Evolutionary conservation across 1,140 invertebrate species (phyloP), one percentile per base, ranked within the genome.

Genomic region (Meteorus sp.): DNA sequence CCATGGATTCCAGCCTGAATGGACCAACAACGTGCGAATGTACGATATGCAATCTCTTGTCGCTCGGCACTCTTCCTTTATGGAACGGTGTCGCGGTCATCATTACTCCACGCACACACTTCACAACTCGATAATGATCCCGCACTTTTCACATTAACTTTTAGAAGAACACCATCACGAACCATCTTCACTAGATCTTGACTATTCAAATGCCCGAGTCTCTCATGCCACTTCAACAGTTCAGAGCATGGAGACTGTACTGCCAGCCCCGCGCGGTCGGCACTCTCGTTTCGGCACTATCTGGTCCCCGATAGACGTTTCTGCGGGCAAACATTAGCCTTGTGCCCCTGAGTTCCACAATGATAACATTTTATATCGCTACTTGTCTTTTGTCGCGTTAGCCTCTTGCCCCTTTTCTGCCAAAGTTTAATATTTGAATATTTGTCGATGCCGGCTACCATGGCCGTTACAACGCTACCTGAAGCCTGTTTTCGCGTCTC

Each of bases 1-100:
- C 51, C 8, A 47, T 47, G 5, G 59, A 63, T 17, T 33, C 41
- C 7, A 19, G 37, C 13, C 59, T 27, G 62, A 76, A 71, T 4
- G 69, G 69, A 41, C 75, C 74, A 62, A 70, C 72, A 9, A 79
- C 56, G 37, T 78, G 71, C 44, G 64, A 62, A 59, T 77, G 70
- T 22, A 76, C 64, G 0, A 75, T 25, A 43, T 72, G 66, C 50
- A 77, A 59, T 25, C 69, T 23, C 20, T 50, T 37, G 0, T 43
- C 63, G 53, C 65, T 41, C 23, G 60, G 50, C 43, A 50, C 59
- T 35, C 44, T 17, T 65, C 59, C 59, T 53, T 29, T 52, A 1
- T 55, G 55, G 57, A 73, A 76, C 17, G 68, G 63, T 55, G 54
- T 37, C 56, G 60, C 67, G 13, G 60, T 61, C 35, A 68, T 60